Percentiles rank a stretch among this genome's conserved stretches.
phyloP scores from a whole-genome alignment of 2,113 vertebrate species.

The Bettongia penicillata region DNA sequence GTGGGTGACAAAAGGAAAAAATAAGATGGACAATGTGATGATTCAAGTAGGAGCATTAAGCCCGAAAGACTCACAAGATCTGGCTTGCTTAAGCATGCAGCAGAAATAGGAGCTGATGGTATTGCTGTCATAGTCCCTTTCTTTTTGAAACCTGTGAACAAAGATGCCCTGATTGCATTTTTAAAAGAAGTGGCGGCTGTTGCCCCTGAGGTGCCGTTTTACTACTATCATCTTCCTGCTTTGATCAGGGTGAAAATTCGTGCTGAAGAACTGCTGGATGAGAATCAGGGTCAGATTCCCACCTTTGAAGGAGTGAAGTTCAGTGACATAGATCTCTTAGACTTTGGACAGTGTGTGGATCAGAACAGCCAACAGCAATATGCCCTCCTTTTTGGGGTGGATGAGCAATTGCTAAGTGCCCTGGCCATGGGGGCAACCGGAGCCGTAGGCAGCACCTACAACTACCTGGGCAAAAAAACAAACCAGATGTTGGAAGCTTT shows the following conservation, averaged over 20 bases:
- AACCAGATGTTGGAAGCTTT: slow-evolving; percentile 89
- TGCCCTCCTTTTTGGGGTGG: slow-evolving; percentile 91
- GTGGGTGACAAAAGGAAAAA: too few species aligned
- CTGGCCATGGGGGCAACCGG: slow-evolving; percentile 90
- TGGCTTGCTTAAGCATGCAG: too few species aligned
- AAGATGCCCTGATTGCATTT: too few species aligned
- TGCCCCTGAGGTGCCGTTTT: too few species aligned
- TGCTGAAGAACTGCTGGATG: slow-evolving; percentile 88
- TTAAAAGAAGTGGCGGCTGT: too few species aligned
- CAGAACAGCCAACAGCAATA: slow-evolving; percentile 80
- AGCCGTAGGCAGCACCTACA: slow-evolving; percentile 94
- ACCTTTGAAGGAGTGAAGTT: slow-evolving; percentile 95
- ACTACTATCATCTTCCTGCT: too few species aligned
- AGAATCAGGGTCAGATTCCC: slow-evolving; percentile 90
- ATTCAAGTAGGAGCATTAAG: too few species aligned
- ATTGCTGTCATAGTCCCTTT: slow-evolving; percentile 93
- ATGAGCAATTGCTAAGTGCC: slow-evolving; percentile 94
- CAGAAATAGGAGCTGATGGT: slow-evolving; percentile 86
- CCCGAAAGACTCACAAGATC: too few species aligned
- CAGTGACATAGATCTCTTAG: slow-evolving; percentile 90
- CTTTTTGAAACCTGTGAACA: slow-evolving; percentile 90
- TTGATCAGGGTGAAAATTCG: too few species aligned
- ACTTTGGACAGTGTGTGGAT: slow-evolving; percentile 92
- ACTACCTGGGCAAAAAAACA: slow-evolving; percentile 88
- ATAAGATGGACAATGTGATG: too few species aligned